Evolutionary conservation across 2,888 invertebrate species (phyloP).

Genomic region (Luperina nickerlii): DNA sequence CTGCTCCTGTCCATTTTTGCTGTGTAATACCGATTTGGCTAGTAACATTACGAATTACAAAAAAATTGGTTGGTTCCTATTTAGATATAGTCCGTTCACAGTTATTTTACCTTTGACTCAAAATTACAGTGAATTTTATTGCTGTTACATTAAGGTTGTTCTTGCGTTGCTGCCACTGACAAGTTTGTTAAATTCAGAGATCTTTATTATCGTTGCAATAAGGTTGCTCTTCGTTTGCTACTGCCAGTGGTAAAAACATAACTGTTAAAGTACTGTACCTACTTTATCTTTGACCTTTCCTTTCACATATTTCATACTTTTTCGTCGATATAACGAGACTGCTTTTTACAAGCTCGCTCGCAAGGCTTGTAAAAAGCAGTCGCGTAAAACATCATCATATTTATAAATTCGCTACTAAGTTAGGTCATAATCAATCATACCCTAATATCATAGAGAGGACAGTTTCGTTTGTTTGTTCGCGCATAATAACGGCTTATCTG

Average conservation of each 20-base stretch:
- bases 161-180: too few species aligned
- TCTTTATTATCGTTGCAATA: too few species aligned
- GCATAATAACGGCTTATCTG: constrained; percentile 50
- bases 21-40: background rate
- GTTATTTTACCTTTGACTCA: too few species aligned
- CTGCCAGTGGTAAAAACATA: background rate
- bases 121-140: too few species aligned
- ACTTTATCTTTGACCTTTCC: background rate
- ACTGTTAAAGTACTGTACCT: background rate
- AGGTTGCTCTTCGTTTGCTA: too few species aligned
- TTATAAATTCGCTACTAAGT: background rate
- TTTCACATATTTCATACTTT: background rate
- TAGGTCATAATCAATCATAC: constrained; percentile 52
- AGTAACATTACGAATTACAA: background rate
- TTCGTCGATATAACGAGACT: background rate
- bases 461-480: constrained; percentile 46
- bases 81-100: too few species aligned
- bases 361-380: too few species aligned
- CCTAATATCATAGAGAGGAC: constrained; percentile 52
- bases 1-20: background rate
- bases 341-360: background rate
- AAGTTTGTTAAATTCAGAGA: too few species aligned
- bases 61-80: too few species aligned
- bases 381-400: too few species aligned
- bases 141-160: too few species aligned